A percentile compares a stretch with the other conserved stretches of the same genome.
Evolutionary conservation across 2,888 invertebrate genomes (phyloP).

Genomic region (Diloba caeruleocephala): DNA sequence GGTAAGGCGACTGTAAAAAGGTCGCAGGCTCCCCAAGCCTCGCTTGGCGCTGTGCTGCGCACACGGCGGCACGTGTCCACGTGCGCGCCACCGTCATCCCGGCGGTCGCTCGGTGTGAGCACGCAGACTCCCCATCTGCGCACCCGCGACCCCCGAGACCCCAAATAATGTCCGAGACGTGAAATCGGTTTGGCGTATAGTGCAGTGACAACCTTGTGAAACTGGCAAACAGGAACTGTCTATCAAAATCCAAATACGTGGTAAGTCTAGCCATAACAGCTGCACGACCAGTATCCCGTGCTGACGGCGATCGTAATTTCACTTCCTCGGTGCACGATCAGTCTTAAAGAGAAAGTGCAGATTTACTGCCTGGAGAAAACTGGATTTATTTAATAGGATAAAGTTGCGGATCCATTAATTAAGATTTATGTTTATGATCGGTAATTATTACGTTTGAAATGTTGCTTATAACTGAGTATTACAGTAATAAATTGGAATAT

Average conservation of each 20-base stretch:
- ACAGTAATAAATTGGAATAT: too few relatives aligned
- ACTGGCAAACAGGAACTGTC: not conserved
- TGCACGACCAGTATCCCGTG: slow-evolving; percentile 43
- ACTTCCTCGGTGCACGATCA: slow-evolving; percentile 41
- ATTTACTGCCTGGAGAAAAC: slow-evolving; percentile 25
- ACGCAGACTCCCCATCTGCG: too few relatives aligned
- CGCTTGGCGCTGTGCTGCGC: too few relatives aligned
- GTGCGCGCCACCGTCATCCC: too few relatives aligned
- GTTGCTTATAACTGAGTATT: too few relatives aligned
- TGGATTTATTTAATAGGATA: slow-evolving; percentile 28
- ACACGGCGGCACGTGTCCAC: too few relatives aligned
- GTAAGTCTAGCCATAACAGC: slow-evolving; percentile 19
- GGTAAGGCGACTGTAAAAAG: too few relatives aligned
- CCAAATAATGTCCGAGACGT: too few relatives aligned
- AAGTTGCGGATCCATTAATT: slow-evolving; percentile 9
- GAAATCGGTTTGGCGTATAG: too few relatives aligned
- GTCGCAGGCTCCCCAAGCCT: too few relatives aligned
- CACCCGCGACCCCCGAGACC: too few relatives aligned
- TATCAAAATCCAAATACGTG: not conserved
- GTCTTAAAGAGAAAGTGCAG: slow-evolving; percentile 42
- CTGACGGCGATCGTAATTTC: slow-evolving; percentile 43
- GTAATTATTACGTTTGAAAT: not conserved
- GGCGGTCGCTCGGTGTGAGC: too few relatives aligned
- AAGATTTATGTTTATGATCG: slow-evolving; percentile 11
- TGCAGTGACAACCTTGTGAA: not conserved